Evolutionary conservation across 2,113 vertebrate genomes (phyloP).

Genomic region (Otus sunia): DNA sequence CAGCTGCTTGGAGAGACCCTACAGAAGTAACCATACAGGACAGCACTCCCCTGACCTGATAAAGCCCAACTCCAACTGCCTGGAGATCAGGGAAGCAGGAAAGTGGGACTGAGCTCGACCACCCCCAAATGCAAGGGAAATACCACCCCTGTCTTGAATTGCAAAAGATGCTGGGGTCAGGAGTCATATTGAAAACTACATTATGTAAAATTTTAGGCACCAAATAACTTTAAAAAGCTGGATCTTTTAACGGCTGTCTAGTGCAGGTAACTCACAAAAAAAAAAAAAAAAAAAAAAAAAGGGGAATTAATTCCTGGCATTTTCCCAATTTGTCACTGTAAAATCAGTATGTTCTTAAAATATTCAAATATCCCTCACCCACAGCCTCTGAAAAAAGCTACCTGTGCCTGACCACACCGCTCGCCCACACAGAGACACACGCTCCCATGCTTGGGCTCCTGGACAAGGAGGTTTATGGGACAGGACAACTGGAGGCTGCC

Average conservation of each 20-base stretch:
- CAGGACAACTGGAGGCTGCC: neutral
- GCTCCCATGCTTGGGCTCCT: accelerated
- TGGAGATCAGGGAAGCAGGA: neutral
- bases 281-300: neutral
- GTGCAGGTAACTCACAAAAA: neutral
- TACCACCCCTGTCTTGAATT: neutral
- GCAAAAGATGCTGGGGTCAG: neutral
- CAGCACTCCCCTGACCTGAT: neutral
- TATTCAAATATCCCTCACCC: neutral
- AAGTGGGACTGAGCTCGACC: neutral
- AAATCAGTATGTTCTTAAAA: neutral
- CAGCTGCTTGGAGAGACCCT: neutral
- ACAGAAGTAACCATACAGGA: neutral
- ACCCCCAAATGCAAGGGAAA: neutral
- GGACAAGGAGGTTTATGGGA: neutral
- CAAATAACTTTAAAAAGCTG: neutral
- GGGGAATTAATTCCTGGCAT: neutral
- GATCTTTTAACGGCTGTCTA: neutral
- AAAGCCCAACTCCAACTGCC: neutral
- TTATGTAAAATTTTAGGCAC: neutral
- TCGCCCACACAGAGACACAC: accelerated
- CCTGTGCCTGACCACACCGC: neutral
- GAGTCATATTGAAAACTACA: neutral
- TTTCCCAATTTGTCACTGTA: neutral
- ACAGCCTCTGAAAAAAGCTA: neutral